Evolutionary conservation across 2,888 invertebrate genomes (phyloP).

Genomic region (Cosmia pyralina): DNA sequence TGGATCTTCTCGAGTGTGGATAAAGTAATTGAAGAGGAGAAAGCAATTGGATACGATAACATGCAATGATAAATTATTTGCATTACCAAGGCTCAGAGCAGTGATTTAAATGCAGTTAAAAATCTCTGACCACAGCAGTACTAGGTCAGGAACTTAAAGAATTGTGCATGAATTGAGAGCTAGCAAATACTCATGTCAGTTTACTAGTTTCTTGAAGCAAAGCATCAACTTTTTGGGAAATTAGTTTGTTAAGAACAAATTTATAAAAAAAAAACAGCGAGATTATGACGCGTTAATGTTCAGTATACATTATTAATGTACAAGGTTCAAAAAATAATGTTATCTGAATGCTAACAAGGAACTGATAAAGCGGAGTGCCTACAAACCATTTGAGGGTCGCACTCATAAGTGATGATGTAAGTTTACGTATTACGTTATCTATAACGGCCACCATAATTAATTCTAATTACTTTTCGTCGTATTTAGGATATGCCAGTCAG

Average conservation of each 20-base stretch:
- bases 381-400: slow-evolving; percentile 50
- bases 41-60: slow-evolving; percentile 18
- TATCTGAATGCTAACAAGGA: slow-evolving; percentile 65
- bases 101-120: background rate
- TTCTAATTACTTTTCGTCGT: slow-evolving; percentile 63
- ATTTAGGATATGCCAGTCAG: slow-evolving; percentile 35
- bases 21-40: background rate
- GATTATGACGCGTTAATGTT: slow-evolving; percentile 28
- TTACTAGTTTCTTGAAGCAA: background rate
- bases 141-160: background rate
- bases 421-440: slow-evolving; percentile 58
- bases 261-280: slow-evolving; percentile 25
- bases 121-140: no score
- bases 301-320: slow-evolving; percentile 39
- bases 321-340: slow-evolving; percentile 60
- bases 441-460: slow-evolving; percentile 59
- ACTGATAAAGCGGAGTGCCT: slow-evolving; percentile 58
- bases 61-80: background rate
- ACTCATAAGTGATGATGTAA: slow-evolving; percentile 46
- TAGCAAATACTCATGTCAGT: background rate
- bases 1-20: background rate
- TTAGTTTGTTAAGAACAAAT: slow-evolving; percentile 18
- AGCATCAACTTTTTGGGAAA: slow-evolving; percentile 5
- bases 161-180: background rate
- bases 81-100: background rate